phyloP scores from a whole-genome alignment of 1,140 invertebrate species.

The Bombus picipes region DNA sequence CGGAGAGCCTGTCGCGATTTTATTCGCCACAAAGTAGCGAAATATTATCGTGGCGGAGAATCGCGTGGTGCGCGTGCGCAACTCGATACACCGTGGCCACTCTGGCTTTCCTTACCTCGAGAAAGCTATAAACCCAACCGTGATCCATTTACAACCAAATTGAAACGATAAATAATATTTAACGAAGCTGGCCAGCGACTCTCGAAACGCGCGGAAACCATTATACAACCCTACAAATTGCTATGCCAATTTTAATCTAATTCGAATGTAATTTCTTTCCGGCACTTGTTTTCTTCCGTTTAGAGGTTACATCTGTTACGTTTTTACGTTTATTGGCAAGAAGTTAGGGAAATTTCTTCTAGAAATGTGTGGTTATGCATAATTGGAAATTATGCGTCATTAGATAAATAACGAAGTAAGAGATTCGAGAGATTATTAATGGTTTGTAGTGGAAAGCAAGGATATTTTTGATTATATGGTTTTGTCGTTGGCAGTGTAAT shows the following conservation, averaged over 20 bases:
- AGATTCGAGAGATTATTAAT: too few relatives aligned
- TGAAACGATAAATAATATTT: slow-evolving; percentile 19
- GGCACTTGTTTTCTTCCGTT: not conserved
- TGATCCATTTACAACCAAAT: slow-evolving; percentile 19
- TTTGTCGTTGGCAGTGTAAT: too few relatives aligned
- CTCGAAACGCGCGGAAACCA: not conserved
- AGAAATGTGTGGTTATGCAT: not conserved
- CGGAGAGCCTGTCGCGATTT: slow-evolving; percentile 1
- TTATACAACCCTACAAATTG: not conserved
- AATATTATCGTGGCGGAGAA: slow-evolving; percentile 33
- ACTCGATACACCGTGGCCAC: slow-evolving; percentile 10
- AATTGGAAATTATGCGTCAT: not conserved
- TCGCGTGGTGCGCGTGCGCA: slow-evolving; percentile 14
- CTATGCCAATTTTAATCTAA: not conserved
- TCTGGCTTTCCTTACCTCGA: not conserved
- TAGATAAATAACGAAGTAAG: too few relatives aligned
- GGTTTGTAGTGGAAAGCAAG: too few relatives aligned
- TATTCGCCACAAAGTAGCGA: slow-evolving; percentile 40
- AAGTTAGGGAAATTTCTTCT: not conserved
- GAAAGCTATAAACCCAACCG: slow-evolving; percentile 1
- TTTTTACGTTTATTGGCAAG: not conserved
- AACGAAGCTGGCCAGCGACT: not conserved
- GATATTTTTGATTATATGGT: too few relatives aligned
- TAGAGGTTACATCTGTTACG: not conserved
- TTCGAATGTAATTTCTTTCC: slow-evolving; percentile 2